These are phyloP conservation scores for Spheniscus mendiculus DNA, from an alignment of 2,113 vertebrate species.

Conservation along the genomic window DNA sequence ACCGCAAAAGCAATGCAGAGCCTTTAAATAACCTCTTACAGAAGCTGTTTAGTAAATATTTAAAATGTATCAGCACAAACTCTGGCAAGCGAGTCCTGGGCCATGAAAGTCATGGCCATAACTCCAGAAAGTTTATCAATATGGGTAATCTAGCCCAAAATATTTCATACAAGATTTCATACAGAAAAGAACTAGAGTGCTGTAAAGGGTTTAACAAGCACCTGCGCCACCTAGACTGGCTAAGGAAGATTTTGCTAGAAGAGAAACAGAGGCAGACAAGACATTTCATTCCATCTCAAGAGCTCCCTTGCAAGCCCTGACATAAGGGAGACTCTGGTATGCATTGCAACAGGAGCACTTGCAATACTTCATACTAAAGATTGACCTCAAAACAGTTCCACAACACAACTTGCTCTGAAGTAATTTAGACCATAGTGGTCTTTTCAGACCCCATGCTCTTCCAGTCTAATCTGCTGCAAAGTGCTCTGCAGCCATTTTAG, in stretches of 20 bases:
- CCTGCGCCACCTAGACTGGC: not conserved
- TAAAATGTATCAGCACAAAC: not conserved
- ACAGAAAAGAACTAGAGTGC: accelerated
- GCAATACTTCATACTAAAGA: not conserved
- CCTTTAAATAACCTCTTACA: not conserved
- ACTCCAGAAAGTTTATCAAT: not conserved
- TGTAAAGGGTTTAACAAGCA: not conserved
- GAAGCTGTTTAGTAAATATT: not conserved
- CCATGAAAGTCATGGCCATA: not conserved
- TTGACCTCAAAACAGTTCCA: not conserved
- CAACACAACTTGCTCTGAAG: not conserved
- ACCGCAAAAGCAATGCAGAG: not conserved
- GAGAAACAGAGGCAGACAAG: not conserved
- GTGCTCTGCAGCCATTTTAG: not conserved
- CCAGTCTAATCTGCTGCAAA: not conserved
- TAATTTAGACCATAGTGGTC: not conserved
- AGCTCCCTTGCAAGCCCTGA: not conserved
- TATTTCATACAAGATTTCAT: not conserved
- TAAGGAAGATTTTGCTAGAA: not conserved
- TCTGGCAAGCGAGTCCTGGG: not conserved
- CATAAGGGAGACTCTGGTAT: not conserved
- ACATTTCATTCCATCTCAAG: not conserved
- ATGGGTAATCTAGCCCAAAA: not conserved
- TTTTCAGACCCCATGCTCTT: not conserved
- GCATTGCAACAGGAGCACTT: not conserved